Evolutionary conservation across 2,113 vertebrate species (phyloP).

Genomic region (Malurus melanocephalus): DNA sequence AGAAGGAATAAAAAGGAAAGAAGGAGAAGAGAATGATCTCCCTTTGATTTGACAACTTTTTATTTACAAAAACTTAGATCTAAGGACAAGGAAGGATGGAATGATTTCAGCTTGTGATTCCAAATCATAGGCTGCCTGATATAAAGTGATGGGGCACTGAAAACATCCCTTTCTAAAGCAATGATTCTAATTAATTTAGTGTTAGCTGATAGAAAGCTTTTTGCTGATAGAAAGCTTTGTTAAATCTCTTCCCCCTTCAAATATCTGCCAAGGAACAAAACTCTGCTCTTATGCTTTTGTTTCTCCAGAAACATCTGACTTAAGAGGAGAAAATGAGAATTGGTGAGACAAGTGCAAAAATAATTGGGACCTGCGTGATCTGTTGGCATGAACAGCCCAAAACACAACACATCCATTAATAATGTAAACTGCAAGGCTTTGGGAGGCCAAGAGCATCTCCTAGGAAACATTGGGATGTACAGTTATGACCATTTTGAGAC

Average conservation of each 20-base stretch:
- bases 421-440: neutral
- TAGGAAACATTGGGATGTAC: neutral
- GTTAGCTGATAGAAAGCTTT: neutral
- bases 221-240: neutral
- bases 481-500: fast-evolving
- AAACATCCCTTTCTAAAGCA: neutral
- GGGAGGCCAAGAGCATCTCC: neutral
- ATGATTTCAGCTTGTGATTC: neutral
- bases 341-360: slow-evolving; percentile 3
- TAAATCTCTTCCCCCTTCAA: neutral
- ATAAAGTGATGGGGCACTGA: neutral
- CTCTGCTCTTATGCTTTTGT: neutral
- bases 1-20: neutral
- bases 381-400: neutral
- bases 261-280: neutral
- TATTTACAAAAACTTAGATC: neutral
- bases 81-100: neutral
- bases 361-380: slow-evolving; percentile 8
- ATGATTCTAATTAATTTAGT: neutral
- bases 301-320: neutral
- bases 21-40: neutral
- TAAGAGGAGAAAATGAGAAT: neutral
- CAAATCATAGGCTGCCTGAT: neutral
- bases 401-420: slow-evolving; percentile 5
- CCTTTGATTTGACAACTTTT: neutral